Evolutionary conservation across 92 coral and sea anemone genomes (phyloP).

Genomic region (Porites cylindrica): DNA sequence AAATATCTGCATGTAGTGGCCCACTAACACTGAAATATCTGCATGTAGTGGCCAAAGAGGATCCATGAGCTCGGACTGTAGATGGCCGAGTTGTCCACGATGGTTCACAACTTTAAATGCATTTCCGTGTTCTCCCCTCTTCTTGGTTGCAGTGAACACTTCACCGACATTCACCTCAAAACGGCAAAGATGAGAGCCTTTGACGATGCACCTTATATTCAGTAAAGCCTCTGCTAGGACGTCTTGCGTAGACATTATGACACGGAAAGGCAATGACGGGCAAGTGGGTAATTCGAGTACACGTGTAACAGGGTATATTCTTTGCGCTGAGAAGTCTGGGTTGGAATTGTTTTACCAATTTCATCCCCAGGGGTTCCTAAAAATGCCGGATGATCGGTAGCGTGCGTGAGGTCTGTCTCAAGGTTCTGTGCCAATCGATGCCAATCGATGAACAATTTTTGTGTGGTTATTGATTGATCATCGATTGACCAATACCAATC

Average conservation of each 20-base stretch:
- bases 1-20: conserved; percentile 11
- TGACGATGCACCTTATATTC: not conserved
- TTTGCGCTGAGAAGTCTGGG: too few species aligned
- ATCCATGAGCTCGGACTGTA: not conserved
- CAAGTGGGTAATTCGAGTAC: not conserved
- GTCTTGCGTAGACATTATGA: too few species aligned
- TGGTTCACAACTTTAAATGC: not conserved
- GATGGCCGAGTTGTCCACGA: conserved; percentile 20
- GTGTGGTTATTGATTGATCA: too few species aligned
- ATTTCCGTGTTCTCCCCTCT: not conserved
- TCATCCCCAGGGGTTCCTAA: too few species aligned
- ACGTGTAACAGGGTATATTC: too few species aligned
- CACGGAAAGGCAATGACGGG: not conserved
- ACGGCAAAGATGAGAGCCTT: conserved; percentile 9
- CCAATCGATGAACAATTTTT: too few species aligned
- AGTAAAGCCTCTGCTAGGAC: too few species aligned
- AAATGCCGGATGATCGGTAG: too few species aligned
- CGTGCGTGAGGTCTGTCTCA: too few species aligned
- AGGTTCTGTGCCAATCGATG: too few species aligned
- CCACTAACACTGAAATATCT: conserved; percentile 4
- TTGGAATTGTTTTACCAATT: too few species aligned
- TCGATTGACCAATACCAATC: too few species aligned
- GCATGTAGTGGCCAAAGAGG: conserved; percentile 16
- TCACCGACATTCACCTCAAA: not conserved
- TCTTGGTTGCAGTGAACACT: not conserved